phyloP scores from a whole-genome alignment of 2,113 vertebrate species.

The Oryzias javanicus region DNA sequence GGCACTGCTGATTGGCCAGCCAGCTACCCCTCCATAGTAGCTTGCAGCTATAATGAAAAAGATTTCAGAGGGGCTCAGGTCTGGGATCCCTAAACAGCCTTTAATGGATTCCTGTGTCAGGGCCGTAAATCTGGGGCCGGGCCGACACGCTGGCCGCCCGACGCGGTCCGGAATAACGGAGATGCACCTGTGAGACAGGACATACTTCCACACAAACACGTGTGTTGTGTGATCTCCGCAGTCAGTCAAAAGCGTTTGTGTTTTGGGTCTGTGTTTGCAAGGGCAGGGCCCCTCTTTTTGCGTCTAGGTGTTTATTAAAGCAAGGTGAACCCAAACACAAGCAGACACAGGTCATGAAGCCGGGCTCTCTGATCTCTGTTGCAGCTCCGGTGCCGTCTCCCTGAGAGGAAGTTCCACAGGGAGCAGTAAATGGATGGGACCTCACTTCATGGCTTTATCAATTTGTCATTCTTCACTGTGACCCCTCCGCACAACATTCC shows the following conservation, averaged over 20 bases:
- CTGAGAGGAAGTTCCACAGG: conserved; percentile 61
- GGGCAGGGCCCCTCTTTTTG: conserved; percentile 50
- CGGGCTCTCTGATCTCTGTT: conserved; percentile 63
- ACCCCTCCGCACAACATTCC: conserved; percentile 44
- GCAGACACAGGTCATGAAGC: conserved; percentile 57
- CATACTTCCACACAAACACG: conserved; percentile 11
- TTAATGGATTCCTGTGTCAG: conserved; percentile 87
- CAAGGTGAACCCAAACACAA: conserved; percentile 72
- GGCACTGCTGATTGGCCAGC: conserved; percentile 69
- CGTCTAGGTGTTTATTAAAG: conserved; percentile 77
- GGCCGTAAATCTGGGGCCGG: conserved; percentile 79
- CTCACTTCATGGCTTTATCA: conserved; percentile 64
- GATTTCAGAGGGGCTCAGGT: conserved; percentile 77
- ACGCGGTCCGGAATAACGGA: conserved; percentile 48
- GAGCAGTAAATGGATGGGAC: conserved; percentile 64
- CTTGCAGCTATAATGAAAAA: conserved; percentile 80
- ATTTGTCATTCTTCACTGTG: conserved; percentile 69
- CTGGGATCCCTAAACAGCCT: conserved; percentile 79
- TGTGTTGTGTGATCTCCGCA: conserved; percentile 31
- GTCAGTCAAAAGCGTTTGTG: conserved; percentile 70
- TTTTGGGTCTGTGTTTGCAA: conserved; percentile 54
- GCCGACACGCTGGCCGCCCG: conserved; percentile 60
- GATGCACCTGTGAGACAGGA: conserved; percentile 78
- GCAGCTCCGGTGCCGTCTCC: conserved; percentile 54
- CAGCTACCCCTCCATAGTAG: conserved; percentile 68